A percentile compares a stretch with the other conserved stretches of the same genome.
phyloP scores from a whole-genome alignment of 2,888 invertebrate species.

The Macrosoma leucophasiata region DNA sequence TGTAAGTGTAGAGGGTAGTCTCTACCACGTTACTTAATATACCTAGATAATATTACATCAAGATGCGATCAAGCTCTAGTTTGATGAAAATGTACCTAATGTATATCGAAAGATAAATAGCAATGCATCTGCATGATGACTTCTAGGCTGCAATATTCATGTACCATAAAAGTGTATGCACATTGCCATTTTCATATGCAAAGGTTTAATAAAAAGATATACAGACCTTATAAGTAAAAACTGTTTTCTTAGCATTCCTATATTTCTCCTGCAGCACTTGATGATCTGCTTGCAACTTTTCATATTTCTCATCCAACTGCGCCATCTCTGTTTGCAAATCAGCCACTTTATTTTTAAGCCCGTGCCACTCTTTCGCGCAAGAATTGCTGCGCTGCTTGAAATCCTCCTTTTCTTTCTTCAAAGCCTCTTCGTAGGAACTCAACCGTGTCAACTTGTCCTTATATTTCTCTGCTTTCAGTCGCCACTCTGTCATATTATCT shows the following conservation, averaged over 20 bases:
- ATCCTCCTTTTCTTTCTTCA: constrained; percentile 58
- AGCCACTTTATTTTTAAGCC: constrained; percentile 54
- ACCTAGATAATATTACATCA: too few species aligned
- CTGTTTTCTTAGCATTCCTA: constrained; percentile 77
- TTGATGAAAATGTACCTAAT: too few species aligned
- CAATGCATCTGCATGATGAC: too few species aligned
- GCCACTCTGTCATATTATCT: constrained; percentile 51
- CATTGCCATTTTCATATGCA: too few species aligned
- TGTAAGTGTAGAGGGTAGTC: too few species aligned
- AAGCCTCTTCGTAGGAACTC: constrained; percentile 51
- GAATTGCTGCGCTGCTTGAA: constrained; percentile 45
- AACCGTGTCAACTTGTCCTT: constrained; percentile 49
- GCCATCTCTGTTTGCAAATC: constrained; percentile 60
- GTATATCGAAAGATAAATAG: too few species aligned
- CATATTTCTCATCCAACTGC: constrained; percentile 54
- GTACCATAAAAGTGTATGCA: too few species aligned
- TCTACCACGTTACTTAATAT: too few species aligned
- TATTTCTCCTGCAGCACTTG: constrained; percentile 75
- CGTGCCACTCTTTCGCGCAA: constrained; percentile 48
- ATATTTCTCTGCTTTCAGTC: constrained; percentile 52
- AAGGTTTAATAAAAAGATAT: too few species aligned
- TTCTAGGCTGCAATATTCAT: too few species aligned
- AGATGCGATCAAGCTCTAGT: too few species aligned
- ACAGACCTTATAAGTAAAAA: constrained; percentile 80
- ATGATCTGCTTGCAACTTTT: constrained; percentile 55